These are phyloP conservation scores for Ptilonorhynchus violaceus DNA, from an alignment of 2,113 vertebrate species.

Conservation along the genomic window DNA sequence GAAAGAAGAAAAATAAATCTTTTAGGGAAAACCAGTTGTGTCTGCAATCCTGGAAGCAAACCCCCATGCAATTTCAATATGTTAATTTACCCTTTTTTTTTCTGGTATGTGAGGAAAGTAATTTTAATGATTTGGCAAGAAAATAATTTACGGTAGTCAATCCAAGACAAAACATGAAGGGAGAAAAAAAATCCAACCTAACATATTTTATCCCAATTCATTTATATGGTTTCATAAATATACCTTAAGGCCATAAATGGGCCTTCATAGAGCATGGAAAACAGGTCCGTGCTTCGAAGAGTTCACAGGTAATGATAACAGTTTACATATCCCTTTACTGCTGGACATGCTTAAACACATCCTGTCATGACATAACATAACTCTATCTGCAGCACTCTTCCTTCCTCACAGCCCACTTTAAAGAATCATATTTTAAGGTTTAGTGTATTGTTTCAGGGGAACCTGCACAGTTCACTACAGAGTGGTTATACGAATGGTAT, in stretches of 20 bases:
- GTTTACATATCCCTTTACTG: not conserved
- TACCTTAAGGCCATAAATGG: not conserved
- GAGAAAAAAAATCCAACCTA: fast-evolving
- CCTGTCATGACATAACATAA: not conserved
- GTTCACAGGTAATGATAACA: not conserved
- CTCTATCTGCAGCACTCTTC: not conserved
- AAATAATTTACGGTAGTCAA: not conserved
- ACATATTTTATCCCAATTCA: not conserved
- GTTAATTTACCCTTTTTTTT: not conserved
- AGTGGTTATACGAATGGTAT: not conserved
- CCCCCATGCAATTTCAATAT: not conserved
- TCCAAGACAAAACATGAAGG: not conserved
- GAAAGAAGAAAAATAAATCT: conserved; percentile 16
- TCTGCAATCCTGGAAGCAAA: not conserved
- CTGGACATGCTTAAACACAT: not conserved
- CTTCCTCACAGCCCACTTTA: not conserved
- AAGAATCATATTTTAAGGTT: not conserved
- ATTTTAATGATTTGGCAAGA: not conserved
- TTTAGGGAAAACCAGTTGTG: not conserved
- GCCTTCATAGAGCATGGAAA: not conserved
- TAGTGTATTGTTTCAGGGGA: not conserved
- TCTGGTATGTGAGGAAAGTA: not conserved
- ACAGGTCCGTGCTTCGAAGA: not conserved
- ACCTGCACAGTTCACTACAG: not conserved
- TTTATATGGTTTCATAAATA: not conserved